A percentile compares a stretch with the other conserved stretches of the same genome.
Conservation (phyloP, 2,797 vertebrate species). For the Benthosema pterotum region DNA sequence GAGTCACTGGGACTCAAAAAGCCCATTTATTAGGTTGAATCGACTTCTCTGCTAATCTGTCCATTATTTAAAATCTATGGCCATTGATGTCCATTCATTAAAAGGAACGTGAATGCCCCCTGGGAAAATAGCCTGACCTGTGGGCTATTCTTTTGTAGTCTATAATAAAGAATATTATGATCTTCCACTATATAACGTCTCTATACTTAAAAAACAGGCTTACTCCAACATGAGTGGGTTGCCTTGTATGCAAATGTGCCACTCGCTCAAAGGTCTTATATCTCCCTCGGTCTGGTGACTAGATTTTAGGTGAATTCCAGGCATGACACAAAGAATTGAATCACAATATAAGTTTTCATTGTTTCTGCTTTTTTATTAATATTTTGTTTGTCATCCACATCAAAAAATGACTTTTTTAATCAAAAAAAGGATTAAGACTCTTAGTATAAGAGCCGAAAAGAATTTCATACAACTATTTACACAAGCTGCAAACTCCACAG, state of each 20-base stretch:
- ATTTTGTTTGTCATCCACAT: conserved; percentile 61
- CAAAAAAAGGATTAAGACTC: conserved; percentile 61
- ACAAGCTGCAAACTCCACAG: conserved; percentile 51
- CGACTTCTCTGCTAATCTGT: conserved; percentile 15
- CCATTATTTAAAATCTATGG: conserved; percentile 2
- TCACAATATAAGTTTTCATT: conserved; percentile 14
- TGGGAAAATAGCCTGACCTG: background rate
- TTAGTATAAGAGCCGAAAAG: conserved; percentile 74
- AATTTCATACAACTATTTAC: conserved; percentile 74
- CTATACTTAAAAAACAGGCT: too few species aligned
- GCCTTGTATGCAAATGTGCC: too few species aligned
- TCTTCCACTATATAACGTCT: background rate
- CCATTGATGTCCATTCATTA: conserved; percentile 18
- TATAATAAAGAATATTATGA: background rate
- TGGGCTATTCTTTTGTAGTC: conserved; percentile 3
- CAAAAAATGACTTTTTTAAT: conserved; percentile 49
- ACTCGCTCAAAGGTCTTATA: too few species aligned
- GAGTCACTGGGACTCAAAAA: background rate
- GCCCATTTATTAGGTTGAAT: conserved; percentile 18
- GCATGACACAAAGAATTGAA: too few species aligned
- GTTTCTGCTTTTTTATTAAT: conserved; percentile 67
- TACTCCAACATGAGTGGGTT: too few species aligned
- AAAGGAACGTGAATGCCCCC: conserved; percentile 4
- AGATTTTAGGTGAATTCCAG: too few species aligned
- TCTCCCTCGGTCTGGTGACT: too few species aligned